These are phyloP conservation scores for Barbus barbus DNA, from an alignment of 2,113 vertebrate genomes.

Conservation along the genomic window DNA sequence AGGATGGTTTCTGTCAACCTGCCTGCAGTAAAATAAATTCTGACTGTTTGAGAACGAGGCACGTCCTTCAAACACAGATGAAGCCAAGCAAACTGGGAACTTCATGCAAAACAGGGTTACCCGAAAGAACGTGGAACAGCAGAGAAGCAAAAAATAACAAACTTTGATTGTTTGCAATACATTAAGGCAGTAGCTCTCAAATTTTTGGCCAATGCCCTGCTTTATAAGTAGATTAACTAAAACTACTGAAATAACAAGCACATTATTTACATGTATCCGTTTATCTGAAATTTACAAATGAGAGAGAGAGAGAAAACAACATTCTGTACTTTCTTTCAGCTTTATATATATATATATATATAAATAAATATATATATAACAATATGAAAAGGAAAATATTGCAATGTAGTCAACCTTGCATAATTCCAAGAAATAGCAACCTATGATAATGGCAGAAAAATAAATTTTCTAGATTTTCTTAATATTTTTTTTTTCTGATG, in stretches of 20 bases:
- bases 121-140: conserved; percentile 65
- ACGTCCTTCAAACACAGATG: conserved; percentile 41
- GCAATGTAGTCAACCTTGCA: too few species aligned
- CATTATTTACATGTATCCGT: background rate
- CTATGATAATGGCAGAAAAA: too few species aligned
- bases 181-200: background rate
- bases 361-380: too few species aligned
- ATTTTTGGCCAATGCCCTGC: background rate
- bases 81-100: conserved; percentile 56
- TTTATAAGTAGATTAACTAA: background rate
- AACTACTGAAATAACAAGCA: background rate
- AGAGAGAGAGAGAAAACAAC: background rate
- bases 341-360: too few species aligned
- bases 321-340: too few species aligned
- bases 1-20: conserved; percentile 26
- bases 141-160: conserved; percentile 36
- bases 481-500: background rate
- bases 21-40: conserved; percentile 45
- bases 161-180: background rate
- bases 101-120: conserved; percentile 63
- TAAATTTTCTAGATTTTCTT: background rate
- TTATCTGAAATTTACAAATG: background rate
- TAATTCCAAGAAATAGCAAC: too few species aligned
- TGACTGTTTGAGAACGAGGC: conserved; percentile 50
- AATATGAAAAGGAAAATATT: too few species aligned